These are phyloP conservation scores for Notechis scutatus DNA, from an alignment of 2,113 vertebrate species.

Conservation along the genomic window DNA sequence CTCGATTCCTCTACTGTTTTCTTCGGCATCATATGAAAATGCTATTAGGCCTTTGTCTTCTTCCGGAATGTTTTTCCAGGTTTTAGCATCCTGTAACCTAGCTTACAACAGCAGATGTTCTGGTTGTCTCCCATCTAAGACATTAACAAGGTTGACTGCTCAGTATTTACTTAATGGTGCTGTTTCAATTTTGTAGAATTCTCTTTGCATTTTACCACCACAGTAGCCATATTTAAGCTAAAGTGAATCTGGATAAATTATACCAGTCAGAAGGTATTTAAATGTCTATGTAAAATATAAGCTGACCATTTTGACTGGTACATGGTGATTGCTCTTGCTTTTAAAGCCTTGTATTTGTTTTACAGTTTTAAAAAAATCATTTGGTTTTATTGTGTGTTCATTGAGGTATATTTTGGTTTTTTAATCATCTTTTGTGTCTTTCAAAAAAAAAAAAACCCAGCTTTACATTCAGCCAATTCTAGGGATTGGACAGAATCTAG, in stretches of 20 bases:
- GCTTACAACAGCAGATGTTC: background rate
- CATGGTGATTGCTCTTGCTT: background rate
- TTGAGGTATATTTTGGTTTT: slow-evolving; percentile 1
- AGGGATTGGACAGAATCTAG: slow-evolving; percentile 75
- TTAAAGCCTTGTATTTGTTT: slow-evolving; percentile 9
- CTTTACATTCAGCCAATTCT: slow-evolving; percentile 90
- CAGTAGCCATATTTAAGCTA: background rate
- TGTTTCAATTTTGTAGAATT: background rate
- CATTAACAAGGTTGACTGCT: background rate
- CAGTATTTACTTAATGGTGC: background rate
- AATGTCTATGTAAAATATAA: background rate
- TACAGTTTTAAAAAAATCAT: background rate
- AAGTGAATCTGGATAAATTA: background rate
- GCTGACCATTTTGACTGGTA: background rate
- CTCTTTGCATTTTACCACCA: background rate
- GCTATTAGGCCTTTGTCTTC: background rate
- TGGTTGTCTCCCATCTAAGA: background rate
- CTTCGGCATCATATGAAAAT: background rate
- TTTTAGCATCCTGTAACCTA: background rate
- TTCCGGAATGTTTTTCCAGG: background rate
- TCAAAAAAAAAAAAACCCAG: slow-evolving; percentile 58
- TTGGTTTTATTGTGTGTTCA: background rate
- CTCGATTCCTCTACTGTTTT: background rate
- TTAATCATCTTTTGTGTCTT: background rate
- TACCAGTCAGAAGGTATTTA: background rate